Conservation (phyloP, 1,140 invertebrate species). For the Micrasema longulum region DNA sequence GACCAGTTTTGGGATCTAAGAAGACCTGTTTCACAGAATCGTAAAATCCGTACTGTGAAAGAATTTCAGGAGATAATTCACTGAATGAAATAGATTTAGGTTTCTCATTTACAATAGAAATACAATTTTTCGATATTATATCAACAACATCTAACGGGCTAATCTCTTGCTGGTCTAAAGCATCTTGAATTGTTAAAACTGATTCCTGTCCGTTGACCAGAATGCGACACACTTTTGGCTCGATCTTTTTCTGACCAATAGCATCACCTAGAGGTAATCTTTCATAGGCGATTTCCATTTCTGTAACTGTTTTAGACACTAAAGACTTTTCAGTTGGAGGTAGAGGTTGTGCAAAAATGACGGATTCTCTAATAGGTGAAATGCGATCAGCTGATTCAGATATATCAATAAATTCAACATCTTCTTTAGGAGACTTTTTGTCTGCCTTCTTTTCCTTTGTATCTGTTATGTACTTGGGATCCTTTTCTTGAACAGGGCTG, state of each 20-base stretch:
- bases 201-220: constrained; percentile 70
- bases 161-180: constrained; percentile 74
- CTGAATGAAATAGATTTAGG: constrained; percentile 64
- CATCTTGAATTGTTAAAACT: constrained; percentile 72
- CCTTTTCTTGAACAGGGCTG: constrained; percentile 6
- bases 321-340: constrained; percentile 15
- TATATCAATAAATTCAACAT: constrained; percentile 11
- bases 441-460: constrained; percentile 17
- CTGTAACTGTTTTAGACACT: neutral
- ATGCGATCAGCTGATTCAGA: constrained; percentile 19
- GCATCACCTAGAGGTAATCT: constrained; percentile 75
- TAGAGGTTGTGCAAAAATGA: constrained; percentile 14
- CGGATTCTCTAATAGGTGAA: constrained; percentile 17
- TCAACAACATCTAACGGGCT: constrained; percentile 76
- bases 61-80: constrained; percentile 73
- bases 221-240: constrained; percentile 78
- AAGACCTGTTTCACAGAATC: constrained; percentile 81
- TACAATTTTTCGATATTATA: constrained; percentile 64
- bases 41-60: constrained; percentile 80
- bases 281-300: constrained; percentile 58
- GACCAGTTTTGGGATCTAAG: constrained; percentile 80
- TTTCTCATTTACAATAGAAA: constrained; percentile 60
- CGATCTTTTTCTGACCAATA: constrained; percentile 78
- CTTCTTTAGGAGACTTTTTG: constrained; percentile 3
- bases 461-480: constrained; percentile 21